Conservation (phyloP, 2,113 vertebrate species). For the Crotalus tigris region DNA sequence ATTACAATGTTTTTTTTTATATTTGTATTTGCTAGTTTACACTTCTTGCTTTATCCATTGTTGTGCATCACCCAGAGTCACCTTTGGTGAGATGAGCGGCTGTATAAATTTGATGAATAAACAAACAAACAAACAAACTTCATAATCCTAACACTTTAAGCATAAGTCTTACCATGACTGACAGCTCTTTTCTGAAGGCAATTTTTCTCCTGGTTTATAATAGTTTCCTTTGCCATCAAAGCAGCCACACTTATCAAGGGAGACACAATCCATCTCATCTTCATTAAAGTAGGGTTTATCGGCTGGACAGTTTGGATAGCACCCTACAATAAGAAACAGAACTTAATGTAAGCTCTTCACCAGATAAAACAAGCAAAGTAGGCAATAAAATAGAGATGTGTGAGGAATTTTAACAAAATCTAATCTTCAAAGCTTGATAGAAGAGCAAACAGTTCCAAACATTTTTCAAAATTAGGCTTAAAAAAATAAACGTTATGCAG, state of each 20-base stretch:
- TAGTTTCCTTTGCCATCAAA: slow-evolving; percentile 71
- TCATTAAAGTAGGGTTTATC: slow-evolving; percentile 84
- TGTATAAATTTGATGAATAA: not conserved
- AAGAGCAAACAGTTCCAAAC: not conserved
- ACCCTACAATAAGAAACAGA: slow-evolving; percentile 70
- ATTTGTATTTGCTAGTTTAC: not conserved
- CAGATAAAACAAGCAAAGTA: not conserved
- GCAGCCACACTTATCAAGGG: slow-evolving; percentile 69
- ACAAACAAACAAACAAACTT: slow-evolving; percentile 1
- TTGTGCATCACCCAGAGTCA: not conserved
- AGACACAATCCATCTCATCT: slow-evolving; percentile 84
- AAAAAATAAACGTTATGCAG: not conserved
- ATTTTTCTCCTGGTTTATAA: slow-evolving; percentile 64
- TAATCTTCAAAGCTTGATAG: not conserved
- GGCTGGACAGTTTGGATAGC: slow-evolving; percentile 86
- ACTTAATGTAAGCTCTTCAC: not conserved
- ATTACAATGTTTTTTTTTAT: not conserved
- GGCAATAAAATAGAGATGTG: not conserved
- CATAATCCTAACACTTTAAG: not conserved
- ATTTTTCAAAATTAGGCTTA: not conserved
- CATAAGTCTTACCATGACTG: slow-evolving; percentile 77
- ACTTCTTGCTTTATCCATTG: not conserved
- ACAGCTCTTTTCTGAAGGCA: slow-evolving; percentile 76
- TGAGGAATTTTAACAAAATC: not conserved
- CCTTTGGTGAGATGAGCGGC: not conserved